phyloP scores from a whole-genome alignment of 2,797 vertebrate genomes.

The Hyperoplus immaculatus region DNA sequence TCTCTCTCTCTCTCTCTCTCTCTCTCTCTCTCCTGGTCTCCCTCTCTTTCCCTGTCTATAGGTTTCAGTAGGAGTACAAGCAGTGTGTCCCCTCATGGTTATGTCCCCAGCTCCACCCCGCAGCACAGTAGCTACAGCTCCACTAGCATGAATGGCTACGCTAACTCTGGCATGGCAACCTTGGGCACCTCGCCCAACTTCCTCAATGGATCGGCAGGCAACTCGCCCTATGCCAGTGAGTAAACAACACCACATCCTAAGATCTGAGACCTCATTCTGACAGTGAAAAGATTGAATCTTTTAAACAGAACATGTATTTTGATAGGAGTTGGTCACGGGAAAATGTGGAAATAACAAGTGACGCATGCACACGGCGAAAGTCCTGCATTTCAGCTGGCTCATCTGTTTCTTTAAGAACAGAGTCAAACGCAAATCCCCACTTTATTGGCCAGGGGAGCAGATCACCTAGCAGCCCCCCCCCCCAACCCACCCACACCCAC shows the following conservation, averaged over 20 bases:
- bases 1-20: conserved; percentile 48
- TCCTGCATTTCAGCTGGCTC: conserved; percentile 75
- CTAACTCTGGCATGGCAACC: conserved; percentile 96
- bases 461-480: conserved; percentile 76
- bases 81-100: conserved; percentile 97
- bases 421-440: conserved; percentile 80
- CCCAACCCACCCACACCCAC: conserved; percentile 81
- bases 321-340: conserved; percentile 11
- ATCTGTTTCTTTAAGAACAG: conserved; percentile 84
- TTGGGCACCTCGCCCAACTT: conserved; percentile 96
- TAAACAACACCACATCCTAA: conserved; percentile 67
- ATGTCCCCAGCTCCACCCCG: conserved; percentile 96
- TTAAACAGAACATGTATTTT: conserved; percentile 18
- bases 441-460: conserved; percentile 80
- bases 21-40: conserved; percentile 46
- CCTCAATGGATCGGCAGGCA: conserved; percentile 97
- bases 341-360: conserved; percentile 35
- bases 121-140: conserved; percentile 97
- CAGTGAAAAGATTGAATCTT: conserved; percentile 25
- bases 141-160: conserved; percentile 97
- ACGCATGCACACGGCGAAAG: conserved; percentile 46
- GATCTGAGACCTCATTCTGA: neutral
- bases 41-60: conserved; percentile 71
- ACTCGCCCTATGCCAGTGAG: conserved; percentile 98
- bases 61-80: conserved; percentile 97